Evolutionary conservation across 2,113 vertebrate genomes (phyloP), one percentile per base, ranked within the genome.

Genomic region (Rhadina sibilatrix): DNA sequence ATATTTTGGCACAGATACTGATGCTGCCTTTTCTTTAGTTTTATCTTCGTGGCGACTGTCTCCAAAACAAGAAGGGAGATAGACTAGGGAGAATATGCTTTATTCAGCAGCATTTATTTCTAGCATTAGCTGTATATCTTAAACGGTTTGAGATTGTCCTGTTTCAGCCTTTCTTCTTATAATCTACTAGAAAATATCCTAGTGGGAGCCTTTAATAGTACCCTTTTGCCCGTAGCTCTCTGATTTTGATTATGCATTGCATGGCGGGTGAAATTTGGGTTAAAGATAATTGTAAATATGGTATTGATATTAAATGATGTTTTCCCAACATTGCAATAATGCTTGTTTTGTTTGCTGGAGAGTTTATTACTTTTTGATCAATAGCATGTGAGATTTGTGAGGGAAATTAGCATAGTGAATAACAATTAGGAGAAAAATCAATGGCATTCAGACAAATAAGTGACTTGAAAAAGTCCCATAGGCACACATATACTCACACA

Each of bases 321-420:
- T 98, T 98, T 99, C 98, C 98, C 98, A 98, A 98, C 98, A 98
- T 98, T 98, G 98, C 98, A 99, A 98, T 99, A 99, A 98, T 97
- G 98, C 98, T 98, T 98, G 98, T 98, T 98, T 98, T 98, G 98
- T 98, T 98, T 98, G 98, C 98, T 97, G 97, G 98, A 98, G 98
- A 98, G 98, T 99, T 99, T 98, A 99, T 99, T 98, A 98, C 98
- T 98, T 98, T 97, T 96, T 97, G 98, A 99, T 99, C 99, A 98
- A 99, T 99, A 98, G 94, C 96, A 98, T 98, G 97, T 98, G 98
- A 98, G 98, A 99, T 99, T 99, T 99, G 98, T 99, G 98, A 98
- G 98, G 97, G 97, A 98, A 98, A 99, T 99, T 99, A 99, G 98
- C 98, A 98, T 98, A 98, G 98, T 98, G 98, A 99, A 98, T 99